A percentile compares a stretch with the other conserved stretches of the same genome.
These are phyloP conservation scores for Achlya flavicornis DNA, from an alignment of 2,888 invertebrate genomes.

Conservation along the genomic window DNA sequence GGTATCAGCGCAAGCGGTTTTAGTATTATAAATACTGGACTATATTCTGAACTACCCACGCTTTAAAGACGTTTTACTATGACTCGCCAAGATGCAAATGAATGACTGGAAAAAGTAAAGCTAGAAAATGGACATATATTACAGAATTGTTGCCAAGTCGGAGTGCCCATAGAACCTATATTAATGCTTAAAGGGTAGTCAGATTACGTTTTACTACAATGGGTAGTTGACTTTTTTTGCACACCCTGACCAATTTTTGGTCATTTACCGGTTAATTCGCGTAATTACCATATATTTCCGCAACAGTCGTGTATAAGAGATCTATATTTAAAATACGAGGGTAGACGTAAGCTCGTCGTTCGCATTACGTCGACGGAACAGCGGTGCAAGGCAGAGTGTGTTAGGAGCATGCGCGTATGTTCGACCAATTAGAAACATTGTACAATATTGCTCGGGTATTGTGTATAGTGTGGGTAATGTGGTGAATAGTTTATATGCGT, in stretches of 20 bases:
- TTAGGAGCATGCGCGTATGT: conserved; percentile 36
- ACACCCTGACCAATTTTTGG: neutral
- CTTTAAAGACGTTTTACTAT: neutral
- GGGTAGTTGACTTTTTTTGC: neutral
- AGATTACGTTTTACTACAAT: neutral
- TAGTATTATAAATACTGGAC: too few relatives aligned
- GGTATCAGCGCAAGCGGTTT: neutral
- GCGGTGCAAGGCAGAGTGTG: conserved; percentile 21
- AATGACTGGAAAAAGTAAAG: neutral
- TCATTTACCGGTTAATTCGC: neutral
- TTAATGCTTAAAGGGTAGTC: too few relatives aligned
- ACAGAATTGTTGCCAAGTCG: too few relatives aligned
- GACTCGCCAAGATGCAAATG: neutral
- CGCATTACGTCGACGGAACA: conserved; percentile 5
- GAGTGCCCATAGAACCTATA: too few relatives aligned
- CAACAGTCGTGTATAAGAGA: neutral
- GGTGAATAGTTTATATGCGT: neutral
- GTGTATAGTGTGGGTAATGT: neutral
- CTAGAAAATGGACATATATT: too few relatives aligned
- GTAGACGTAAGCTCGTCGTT: conserved; percentile 6
- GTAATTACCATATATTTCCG: neutral
- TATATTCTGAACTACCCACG: neutral
- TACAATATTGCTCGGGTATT: conserved; percentile 9
- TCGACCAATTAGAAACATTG: conserved; percentile 7
- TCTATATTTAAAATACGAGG: neutral